Conservation (phyloP, 2,113 vertebrate genomes). For the Atractosteus spatula region DNA sequence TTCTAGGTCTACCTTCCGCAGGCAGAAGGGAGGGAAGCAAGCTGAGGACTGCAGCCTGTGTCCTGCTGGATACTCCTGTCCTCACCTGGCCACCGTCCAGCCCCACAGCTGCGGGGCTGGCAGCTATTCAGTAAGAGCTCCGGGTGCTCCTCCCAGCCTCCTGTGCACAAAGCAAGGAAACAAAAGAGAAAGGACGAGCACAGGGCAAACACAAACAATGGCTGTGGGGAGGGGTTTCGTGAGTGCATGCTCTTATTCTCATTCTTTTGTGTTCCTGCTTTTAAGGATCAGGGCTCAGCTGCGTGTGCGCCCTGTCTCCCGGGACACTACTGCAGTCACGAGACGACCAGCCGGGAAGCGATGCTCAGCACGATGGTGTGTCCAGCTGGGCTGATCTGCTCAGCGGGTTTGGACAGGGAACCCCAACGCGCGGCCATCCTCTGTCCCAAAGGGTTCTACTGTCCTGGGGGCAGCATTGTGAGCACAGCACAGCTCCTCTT, state of each 20-base stretch:
- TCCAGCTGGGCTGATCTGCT: constrained; percentile 78
- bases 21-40: constrained; percentile 56
- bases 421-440: constrained; percentile 68
- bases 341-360: constrained; percentile 73
- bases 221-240: too few relatives aligned
- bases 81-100: constrained; percentile 67
- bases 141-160: too few relatives aligned
- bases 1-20: constrained; percentile 69
- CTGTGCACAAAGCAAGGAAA: too few relatives aligned
- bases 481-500: constrained; percentile 41
- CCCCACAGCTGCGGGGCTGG: constrained; percentile 73
- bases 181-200: too few relatives aligned
- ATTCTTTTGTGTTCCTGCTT: constrained; percentile 26
- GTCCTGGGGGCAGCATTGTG: constrained; percentile 69
- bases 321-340: constrained; percentile 78
- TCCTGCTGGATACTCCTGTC: constrained; percentile 78
- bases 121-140: constrained; percentile 80
- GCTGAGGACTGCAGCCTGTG: constrained; percentile 71
- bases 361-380: constrained; percentile 79
- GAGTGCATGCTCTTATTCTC: constrained; percentile 32
- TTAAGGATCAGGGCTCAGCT: constrained; percentile 69
- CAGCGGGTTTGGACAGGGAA: constrained; percentile 66
- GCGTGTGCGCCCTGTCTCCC: constrained; percentile 70
- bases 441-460: constrained; percentile 81
- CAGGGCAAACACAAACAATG: too few relatives aligned